A percentile compares a stretch with the other conserved stretches of the same genome.
Evolutionary conservation across 2,888 invertebrate species (phyloP).

Genomic region (Leptopterna dolabrata): DNA sequence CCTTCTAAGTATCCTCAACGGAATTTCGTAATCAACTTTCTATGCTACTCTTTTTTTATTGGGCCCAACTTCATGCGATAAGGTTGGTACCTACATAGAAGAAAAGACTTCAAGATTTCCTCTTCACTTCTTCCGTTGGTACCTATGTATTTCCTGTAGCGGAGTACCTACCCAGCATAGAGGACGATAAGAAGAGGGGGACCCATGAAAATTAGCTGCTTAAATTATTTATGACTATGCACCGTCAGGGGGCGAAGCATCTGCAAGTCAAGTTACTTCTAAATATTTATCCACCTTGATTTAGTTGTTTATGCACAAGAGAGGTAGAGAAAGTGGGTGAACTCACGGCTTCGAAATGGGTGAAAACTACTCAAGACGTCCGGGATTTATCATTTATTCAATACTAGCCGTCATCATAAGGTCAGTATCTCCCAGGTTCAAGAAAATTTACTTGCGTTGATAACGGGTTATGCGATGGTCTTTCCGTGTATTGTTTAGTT

Average conservation of each 20-base stretch:
- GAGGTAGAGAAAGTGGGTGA: neutral
- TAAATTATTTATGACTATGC: conserved; percentile 36
- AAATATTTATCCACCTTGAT: conserved; percentile 39
- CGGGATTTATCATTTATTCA: neutral
- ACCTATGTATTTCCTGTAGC: neutral
- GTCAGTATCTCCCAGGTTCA: neutral
- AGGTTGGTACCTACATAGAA: too few species aligned
- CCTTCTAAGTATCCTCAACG: too few species aligned
- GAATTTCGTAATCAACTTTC: too few species aligned
- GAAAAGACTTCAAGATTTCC: too few species aligned
- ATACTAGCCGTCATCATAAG: neutral
- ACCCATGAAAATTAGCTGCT: conserved; percentile 28
- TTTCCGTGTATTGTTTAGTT: too few species aligned
- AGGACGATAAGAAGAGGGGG: neutral
- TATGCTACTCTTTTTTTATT: too few species aligned
- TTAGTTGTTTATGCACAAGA: conserved; percentile 30
- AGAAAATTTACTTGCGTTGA: neutral
- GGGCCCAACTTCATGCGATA: too few species aligned
- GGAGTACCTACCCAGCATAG: neutral
- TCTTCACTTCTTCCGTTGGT: too few species aligned
- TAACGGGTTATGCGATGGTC: too few species aligned
- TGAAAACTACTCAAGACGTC: neutral
- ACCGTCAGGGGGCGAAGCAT: neutral
- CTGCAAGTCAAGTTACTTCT: conserved; percentile 43
- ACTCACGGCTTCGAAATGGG: neutral